A percentile compares a stretch with the other conserved stretches of the same genome.
phyloP scores from a whole-genome alignment of 2,888 invertebrate genomes.

The Petrolisthes cinctipes region DNA sequence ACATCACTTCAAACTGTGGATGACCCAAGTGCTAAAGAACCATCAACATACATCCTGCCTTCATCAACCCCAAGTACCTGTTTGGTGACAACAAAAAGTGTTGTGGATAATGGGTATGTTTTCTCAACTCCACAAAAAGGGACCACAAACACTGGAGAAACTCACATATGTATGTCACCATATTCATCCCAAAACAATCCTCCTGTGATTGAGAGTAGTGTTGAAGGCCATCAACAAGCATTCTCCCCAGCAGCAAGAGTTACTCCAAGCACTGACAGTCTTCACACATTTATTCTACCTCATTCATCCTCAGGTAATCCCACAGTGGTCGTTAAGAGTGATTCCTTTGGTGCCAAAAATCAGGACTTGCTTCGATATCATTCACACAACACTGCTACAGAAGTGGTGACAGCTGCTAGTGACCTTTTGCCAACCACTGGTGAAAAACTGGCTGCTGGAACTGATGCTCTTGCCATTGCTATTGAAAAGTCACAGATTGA shows the following conservation, averaged over 20 bases:
- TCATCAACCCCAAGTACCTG: too few species aligned
- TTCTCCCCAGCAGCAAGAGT: not conserved
- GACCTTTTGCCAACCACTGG: not conserved
- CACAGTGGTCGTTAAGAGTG: not conserved
- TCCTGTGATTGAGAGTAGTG: too few species aligned
- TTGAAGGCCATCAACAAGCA: too few species aligned
- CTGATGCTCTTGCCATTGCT: constrained; percentile 48
- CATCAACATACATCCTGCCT: too few species aligned
- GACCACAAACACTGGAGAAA: not conserved
- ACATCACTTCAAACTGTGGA: too few species aligned
- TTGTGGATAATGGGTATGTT: not conserved
- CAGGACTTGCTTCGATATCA: constrained; percentile 21
- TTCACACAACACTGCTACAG: constrained; percentile 10
- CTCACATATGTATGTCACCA: too few species aligned
- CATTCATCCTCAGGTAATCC: not conserved
- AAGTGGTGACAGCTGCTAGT: not conserved
- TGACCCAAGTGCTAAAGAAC: too few species aligned
- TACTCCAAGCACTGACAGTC: not conserved
- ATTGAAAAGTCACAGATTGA: constrained; percentile 44
- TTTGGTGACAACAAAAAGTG: too few species aligned
- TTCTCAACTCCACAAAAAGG: not conserved
- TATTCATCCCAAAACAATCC: too few species aligned
- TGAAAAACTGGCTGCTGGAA: constrained; percentile 4
- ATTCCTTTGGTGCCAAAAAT: constrained; percentile 1
- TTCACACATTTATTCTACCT: constrained; percentile 7